phyloP scores from a whole-genome alignment of 2,888 invertebrate species.

The Artemia sinica region DNA sequence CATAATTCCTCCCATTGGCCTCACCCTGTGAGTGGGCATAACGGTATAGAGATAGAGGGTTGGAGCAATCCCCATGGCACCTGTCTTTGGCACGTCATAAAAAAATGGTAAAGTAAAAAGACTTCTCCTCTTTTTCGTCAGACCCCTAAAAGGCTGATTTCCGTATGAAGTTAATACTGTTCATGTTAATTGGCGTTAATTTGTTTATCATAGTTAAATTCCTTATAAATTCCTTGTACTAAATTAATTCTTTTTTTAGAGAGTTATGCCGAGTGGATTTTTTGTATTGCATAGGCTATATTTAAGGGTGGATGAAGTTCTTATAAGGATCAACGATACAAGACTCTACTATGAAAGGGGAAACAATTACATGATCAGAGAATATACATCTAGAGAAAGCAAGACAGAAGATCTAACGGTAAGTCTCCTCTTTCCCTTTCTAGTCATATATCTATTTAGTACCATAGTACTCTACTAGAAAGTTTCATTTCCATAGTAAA shows the following conservation, averaged over 20 bases:
- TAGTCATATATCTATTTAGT: too few relatives aligned
- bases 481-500: too few relatives aligned
- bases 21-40: too few relatives aligned
- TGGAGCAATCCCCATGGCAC: too few relatives aligned
- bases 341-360: slow-evolving; percentile 61
- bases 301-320: slow-evolving; percentile 78
- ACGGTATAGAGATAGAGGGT: too few relatives aligned
- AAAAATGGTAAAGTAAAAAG: too few relatives aligned
- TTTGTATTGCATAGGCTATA: slow-evolving; percentile 79
- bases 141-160: background rate
- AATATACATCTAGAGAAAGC: slow-evolving; percentile 62
- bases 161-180: background rate
- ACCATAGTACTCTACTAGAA: too few relatives aligned
- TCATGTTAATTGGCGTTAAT: slow-evolving; percentile 10
- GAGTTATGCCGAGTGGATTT: slow-evolving; percentile 88
- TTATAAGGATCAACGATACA: slow-evolving; percentile 73
- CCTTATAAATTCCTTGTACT: background rate
- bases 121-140: too few relatives aligned
- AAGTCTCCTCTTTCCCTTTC: slow-evolving; percentile 25
- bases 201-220: slow-evolving; percentile 16
- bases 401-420: slow-evolving; percentile 49
- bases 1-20: too few relatives aligned
- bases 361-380: slow-evolving; percentile 58
- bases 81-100: too few relatives aligned
- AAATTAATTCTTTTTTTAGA: slow-evolving; percentile 39